These are phyloP conservation scores for Melanchra persicariae DNA, from an alignment of 2,888 invertebrate genomes.

Conservation along the genomic window DNA sequence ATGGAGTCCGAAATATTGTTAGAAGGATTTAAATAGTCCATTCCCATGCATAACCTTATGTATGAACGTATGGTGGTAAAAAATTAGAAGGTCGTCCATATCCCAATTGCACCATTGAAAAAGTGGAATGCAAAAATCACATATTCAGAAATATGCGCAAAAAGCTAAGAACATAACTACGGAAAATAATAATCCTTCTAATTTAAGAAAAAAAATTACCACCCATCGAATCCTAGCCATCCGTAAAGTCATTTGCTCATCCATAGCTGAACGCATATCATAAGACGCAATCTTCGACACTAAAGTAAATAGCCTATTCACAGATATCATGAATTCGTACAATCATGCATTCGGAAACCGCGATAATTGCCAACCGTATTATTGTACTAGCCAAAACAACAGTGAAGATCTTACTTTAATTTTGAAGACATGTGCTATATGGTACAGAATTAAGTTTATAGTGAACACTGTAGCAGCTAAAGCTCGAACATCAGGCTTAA, in stretches of 20 bases:
- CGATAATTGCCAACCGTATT: slow-evolving; percentile 21
- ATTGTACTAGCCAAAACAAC: slow-evolving; percentile 24
- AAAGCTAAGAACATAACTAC: too few species aligned
- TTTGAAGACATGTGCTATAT: slow-evolving; percentile 36
- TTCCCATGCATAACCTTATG: too few species aligned
- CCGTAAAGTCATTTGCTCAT: too few species aligned
- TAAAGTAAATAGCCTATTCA: slow-evolving; percentile 3
- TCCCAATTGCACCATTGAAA: too few species aligned
- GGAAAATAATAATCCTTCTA: too few species aligned
- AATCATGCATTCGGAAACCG: slow-evolving; percentile 15
- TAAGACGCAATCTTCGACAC: background rate
- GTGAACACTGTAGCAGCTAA: slow-evolving; percentile 33
- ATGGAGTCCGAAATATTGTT: slow-evolving; percentile 2
- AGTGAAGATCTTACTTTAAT: slow-evolving; percentile 20
- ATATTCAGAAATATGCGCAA: too few species aligned
- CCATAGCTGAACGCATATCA: background rate
- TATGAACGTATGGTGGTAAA: too few species aligned
- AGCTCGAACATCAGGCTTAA: slow-evolving; percentile 43
- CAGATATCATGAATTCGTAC: slow-evolving; percentile 6
- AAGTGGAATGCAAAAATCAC: too few species aligned
- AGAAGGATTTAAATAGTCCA: background rate
- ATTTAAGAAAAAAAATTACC: too few species aligned
- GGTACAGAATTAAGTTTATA: slow-evolving; percentile 33
- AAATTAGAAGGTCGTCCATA: too few species aligned
- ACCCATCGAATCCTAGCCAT: too few species aligned